Conservation (phyloP, 2,888 invertebrate genomes). For the Bellardia bayeri region DNA sequence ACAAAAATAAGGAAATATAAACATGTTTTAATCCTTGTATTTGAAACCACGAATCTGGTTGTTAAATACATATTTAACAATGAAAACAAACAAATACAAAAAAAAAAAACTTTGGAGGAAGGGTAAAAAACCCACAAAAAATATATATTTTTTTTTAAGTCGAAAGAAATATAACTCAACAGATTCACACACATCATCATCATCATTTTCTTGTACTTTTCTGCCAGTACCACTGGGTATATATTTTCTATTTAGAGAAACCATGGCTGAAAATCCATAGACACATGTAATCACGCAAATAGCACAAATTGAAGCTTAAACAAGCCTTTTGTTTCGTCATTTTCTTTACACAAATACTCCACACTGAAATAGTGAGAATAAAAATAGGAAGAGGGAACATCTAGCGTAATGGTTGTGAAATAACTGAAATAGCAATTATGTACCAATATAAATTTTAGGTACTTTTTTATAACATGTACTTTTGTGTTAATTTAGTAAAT, state of each 20-base stretch:
- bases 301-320: slow-evolving; percentile 72
- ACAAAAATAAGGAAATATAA: slow-evolving; percentile 2
- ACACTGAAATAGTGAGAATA: neutral
- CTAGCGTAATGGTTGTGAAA: neutral
- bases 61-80: slow-evolving; percentile 49
- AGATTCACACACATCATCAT: slow-evolving; percentile 2
- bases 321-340: slow-evolving; percentile 69
- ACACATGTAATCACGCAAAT: slow-evolving; percentile 73
- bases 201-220: slow-evolving; percentile 32
- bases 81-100: slow-evolving; percentile 2
- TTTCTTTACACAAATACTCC: slow-evolving; percentile 30
- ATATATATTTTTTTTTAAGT: neutral
- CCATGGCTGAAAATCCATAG: slow-evolving; percentile 58
- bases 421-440: neutral
- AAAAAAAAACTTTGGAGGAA: neutral
- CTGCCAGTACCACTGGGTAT: slow-evolving; percentile 56
- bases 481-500: too few relatives aligned
- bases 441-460: neutral
- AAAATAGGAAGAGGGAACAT: slow-evolving; percentile 21
- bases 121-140: slow-evolving; percentile 16
- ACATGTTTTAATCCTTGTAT: slow-evolving; percentile 42
- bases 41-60: slow-evolving; percentile 68
- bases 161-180: slow-evolving; percentile 13
- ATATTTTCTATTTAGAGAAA: slow-evolving; percentile 44
- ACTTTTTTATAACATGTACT: neutral